Evolutionary conservation across 2,888 invertebrate species (phyloP), one percentile per base, ranked within the genome.

Genomic region (Marasmarcha lunaedactyla): DNA sequence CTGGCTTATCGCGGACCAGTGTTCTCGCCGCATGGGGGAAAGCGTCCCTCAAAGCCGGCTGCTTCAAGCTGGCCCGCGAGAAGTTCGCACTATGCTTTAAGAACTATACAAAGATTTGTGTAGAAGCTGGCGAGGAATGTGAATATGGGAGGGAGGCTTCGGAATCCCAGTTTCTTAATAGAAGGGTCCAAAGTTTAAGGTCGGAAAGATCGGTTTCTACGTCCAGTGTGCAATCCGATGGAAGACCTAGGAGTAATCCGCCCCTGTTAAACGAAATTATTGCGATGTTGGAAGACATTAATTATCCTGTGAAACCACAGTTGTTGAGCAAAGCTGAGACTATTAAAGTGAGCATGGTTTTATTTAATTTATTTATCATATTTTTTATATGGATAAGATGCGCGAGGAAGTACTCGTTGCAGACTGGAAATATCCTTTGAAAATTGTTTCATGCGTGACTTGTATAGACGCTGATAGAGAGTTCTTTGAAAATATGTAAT

Each of bases 21-120:
- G 93, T 96, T 0, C 90, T 95, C 85, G 92, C 91, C 0, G 92
- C 93, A 0, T 95, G 95, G 93, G 96, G 95, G 0, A 89, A 94
- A 57, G 90, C 92, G 10, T 92, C 90, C 47, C 72, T 94, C 2
- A 90, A 89, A 53, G 91, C 91, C 0, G 94, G 95, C 0, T 90
- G 92, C 58, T 91, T 91, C 57, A 85, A 87, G 41, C 87, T 88
- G 35, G 95, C 95, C 15, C 73, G 93, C 12, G 89, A 90, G 44
- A 93, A 92, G 65, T 93, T 93, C 55, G 70, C 76, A 0, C 66
- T 72, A 25, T 84, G 84, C 54, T 84, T 84, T 52, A 77, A 72
- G 45, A 73, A 57, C 40, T 58, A 71, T 0, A 48, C 70, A 1
- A 74, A 72, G 33, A 47, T 73, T 0, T 71, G 59, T 20, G 49